These are phyloP conservation scores for Scyliorhinus canicula DNA, from an alignment of 2,797 vertebrate species.

Conservation along the genomic window DNA sequence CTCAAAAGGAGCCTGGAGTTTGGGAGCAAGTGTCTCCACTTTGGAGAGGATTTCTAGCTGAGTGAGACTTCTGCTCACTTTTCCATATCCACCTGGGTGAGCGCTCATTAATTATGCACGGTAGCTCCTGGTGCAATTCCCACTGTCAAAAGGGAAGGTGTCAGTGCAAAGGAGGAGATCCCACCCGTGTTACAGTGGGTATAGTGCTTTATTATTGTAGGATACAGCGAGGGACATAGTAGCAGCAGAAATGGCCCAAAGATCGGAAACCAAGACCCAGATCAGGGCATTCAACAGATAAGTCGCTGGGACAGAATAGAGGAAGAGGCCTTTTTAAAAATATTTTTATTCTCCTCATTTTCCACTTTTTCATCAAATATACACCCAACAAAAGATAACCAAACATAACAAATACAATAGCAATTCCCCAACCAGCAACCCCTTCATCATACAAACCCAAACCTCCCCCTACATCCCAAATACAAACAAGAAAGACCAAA, in stretches of 20 bases:
- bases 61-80: not conserved
- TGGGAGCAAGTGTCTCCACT: not conserved
- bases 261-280: not conserved
- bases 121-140: not conserved
- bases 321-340: too few species aligned
- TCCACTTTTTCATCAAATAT: too few species aligned
- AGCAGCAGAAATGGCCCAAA: not conserved
- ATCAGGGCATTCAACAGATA: not conserved
- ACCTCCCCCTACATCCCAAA: too few species aligned
- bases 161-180: not conserved
- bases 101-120: not conserved
- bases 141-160: not conserved
- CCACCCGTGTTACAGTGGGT: too few species aligned
- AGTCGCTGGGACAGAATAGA: not conserved
- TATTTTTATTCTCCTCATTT: too few species aligned
- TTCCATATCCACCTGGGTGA: not conserved
- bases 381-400: too few species aligned
- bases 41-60: not conserved
- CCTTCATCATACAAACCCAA: too few species aligned
- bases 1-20: too few species aligned
- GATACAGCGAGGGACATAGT: not conserved
- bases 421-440: too few species aligned
- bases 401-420: too few species aligned
- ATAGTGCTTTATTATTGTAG: too few species aligned
- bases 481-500: too few species aligned